Evolutionary conservation across 1,140 invertebrate species (phyloP), one percentile per base, ranked within the genome.

Genomic region (Trichogramma pretiosum): DNA sequence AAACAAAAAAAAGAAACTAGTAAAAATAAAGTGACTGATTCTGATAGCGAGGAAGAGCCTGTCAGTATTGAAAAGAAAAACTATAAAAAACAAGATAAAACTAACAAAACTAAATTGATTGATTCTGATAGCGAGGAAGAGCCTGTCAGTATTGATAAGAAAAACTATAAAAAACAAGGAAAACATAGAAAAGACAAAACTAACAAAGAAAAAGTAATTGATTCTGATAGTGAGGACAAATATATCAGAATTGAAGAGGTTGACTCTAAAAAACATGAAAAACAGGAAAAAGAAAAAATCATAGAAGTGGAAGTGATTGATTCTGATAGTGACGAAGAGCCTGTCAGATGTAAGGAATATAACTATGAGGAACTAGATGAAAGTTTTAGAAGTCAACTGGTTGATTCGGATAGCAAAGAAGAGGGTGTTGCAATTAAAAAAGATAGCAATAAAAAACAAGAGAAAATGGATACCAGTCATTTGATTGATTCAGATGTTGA

Each of bases 331-430:
- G 26, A 26, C 17, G 28, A 40, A 33, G 35, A n/a, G n/a, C n/a
- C n/a, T n/a, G n/a, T 60, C 0, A 62, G 77, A 17, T 75, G 70
- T 26, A 74, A 79, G 54, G 75, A 82, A 53, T 2, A 43, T 13
- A 14, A 34, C 5, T n/a, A 2, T 1, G 89, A 89, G 52, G 80
- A 77, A 48, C 74, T 83, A 19, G 11, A 48, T 28, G 80, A 50
- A 79, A 87, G 56, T 74, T 77, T 42, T 74, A 76, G 43, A 72
- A 78, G 46, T 74, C 81, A n/a, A n/a, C n/a, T n/a, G n/a, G n/a
- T n/a, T n/a, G 33, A 74, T 19, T 10, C 9, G 14, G 30, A 16
- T 16, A 5, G 14, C 42, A 16, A 4, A 18, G 5, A 13, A 11
- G 9, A 36, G 11, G 10, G 11, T 19, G 14, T 36, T 32, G 16